Evolutionary conservation across 2,113 vertebrate genomes (phyloP), one percentile per base, ranked within the genome.

Genomic region (Cyanocitta stelleri): DNA sequence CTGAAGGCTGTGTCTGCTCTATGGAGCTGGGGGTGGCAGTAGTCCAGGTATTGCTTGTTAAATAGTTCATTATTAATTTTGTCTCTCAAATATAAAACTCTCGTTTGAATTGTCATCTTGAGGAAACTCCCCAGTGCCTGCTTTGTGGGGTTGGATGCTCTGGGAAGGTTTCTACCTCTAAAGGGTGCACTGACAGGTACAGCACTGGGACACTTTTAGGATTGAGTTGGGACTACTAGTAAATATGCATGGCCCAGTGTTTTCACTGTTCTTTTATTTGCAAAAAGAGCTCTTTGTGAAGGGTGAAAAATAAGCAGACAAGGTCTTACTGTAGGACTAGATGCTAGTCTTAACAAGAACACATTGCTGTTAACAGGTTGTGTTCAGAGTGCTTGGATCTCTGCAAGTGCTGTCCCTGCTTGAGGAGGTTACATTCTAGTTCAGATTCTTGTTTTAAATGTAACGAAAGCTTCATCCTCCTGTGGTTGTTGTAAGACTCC

Each of bases 21-120:
- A 0, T 68, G 85, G 61, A 51, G 52, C 16, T 11, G 37, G 20
- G 18, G 5, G 13, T 55, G 69, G 80, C 4, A 0, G 7, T 51
- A 44, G 18, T 54, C 56, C 32, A 20, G 71, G 13, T 48, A 63
- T 58, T 82, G 13, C 72, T 67, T 66, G 14, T 59, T 80, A 55
- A 67, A 33, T 37, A 71, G 61, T 48, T 62, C 33, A 11, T 20
- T 29, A 3, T 46, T 90, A 59, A 37, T 78, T 87, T 84, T 83
- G 33, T 52, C 51, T 89, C 22, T 87, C 52, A 74, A 85, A 56
- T 48, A 44, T 16, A 54, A 78, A 63, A n/a, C 21, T 62, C 30
- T n/a, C 17, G 9, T 74, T 58, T 48, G 10, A 83, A 21, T 35
- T 48, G 46, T 71, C 27, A 18, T 32, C 26, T 35, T 56, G 77